Conservation (phyloP, 2,888 invertebrate species). For the Philonicus albiceps region DNA sequence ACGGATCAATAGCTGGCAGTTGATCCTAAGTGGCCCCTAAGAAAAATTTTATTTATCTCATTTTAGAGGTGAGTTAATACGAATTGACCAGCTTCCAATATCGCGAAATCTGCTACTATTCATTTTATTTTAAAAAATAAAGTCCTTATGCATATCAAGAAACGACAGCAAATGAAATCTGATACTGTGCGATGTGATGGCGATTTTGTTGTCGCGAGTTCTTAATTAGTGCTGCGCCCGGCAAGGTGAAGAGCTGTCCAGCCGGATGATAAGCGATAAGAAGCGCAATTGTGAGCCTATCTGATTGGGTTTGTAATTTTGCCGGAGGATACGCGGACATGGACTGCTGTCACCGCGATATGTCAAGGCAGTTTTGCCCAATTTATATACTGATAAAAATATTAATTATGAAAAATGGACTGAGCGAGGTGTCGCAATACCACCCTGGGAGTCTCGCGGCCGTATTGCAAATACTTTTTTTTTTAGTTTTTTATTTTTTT, state of each 20-base stretch:
- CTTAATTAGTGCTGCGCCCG: not conserved
- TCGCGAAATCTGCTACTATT: not conserved
- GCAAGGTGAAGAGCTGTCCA: not conserved
- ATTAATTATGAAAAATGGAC: conserved; percentile 38
- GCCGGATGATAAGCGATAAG: conserved; percentile 25
- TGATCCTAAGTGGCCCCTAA: not conserved
- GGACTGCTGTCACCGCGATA: not conserved
- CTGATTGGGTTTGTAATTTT: not conserved
- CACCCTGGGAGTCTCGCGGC: conserved; percentile 2
- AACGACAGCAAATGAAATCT: not conserved
- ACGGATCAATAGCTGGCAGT: not conserved
- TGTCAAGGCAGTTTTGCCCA: conserved; percentile 32
- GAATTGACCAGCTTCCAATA: not conserved
- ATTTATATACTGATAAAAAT: conserved; percentile 36
- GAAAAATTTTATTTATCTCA: not conserved
- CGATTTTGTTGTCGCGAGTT: not conserved
- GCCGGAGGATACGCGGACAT: not conserved
- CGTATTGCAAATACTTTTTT: not conserved
- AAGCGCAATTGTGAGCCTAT: not conserved
- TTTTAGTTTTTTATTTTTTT: too few relatives aligned
- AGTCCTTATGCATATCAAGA: not conserved
- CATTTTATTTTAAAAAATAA: not conserved
- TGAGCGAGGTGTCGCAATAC: conserved; percentile 30
- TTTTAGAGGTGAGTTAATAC: not conserved
- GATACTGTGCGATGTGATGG: not conserved